Base-by-base conservation (phyloP, 2,797 vertebrate species). In the Manis javanica region DNA sequence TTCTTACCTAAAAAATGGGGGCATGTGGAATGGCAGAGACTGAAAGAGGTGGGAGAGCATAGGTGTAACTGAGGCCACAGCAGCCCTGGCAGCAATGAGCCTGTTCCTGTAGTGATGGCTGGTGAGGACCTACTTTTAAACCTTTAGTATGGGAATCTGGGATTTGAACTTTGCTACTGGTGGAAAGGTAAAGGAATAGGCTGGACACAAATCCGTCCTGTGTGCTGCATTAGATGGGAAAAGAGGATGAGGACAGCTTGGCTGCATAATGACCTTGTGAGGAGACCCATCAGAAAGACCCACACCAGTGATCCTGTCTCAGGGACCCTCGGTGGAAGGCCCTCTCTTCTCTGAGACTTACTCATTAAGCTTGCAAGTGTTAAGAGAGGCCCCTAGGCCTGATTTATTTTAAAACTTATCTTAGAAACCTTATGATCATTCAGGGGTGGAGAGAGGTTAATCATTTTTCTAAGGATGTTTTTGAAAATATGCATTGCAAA, bases 401-500 rank as follows among this genome's bases (percentile, higher is more conserved):
- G 46, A 37, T 74, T 78, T 93, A 46, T 26, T 82, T 74, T 8
- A 3, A 2, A 66, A n/a, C 53, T 90, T 85, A 79, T 9, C 53
- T 72, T 68, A 49, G n/a, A 23, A 10, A 15, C 2, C 1, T 51
- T 97, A 34, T 21, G 21, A 87, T 42, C 55, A 37, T 90, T 85
- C 29, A 63, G 31, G 78, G 21, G 10, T 74, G 13, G 69, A 46
- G 34, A 90, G 84, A 51, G 29, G 2, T 85, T 95, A 84, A n/a
- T 87, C 55, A 37, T 90, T 84, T 96, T 88, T 91, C 37, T 49
- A 61, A 91, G 77, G 92, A 85, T 31, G 46, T 51, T 96, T 94
- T 84, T n/a, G 75, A 71, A 96, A 85, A 91, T 85, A 87, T 95
- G 46, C 81, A 96, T 91, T 79, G 74, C 66, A 96, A 91, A 93